A percentile compares a stretch with the other conserved stretches of the same genome.
Conservation (phyloP, 2,113 vertebrate species). For the Peucedramus taeniatus region DNA sequence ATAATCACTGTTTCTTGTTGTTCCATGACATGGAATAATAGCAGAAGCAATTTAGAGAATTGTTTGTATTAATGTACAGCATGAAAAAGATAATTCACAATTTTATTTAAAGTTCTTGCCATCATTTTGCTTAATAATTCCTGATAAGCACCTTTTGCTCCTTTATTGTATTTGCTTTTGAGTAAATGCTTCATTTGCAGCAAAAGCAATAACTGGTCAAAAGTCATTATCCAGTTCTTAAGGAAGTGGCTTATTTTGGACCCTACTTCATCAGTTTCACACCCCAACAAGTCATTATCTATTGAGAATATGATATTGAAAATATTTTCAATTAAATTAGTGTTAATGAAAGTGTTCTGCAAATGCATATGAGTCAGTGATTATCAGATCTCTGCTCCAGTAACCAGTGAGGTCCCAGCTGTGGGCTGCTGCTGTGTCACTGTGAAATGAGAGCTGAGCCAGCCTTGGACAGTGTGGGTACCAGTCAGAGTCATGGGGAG, state of each 20-base stretch:
- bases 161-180: neutral
- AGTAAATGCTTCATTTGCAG: neutral
- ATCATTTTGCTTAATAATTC: neutral
- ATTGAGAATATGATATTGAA: neutral
- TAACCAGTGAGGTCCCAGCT: neutral
- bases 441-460: neutral
- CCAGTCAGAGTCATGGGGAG: neutral
- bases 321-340: neutral
- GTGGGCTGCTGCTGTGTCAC: neutral
- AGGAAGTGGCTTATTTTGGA: neutral
- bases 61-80: neutral
- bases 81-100: neutral
- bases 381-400: neutral
- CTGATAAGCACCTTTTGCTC: neutral
- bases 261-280: neutral
- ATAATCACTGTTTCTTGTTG: neutral
- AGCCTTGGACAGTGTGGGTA: neutral
- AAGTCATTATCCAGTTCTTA: neutral
- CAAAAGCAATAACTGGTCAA: neutral
- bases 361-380: neutral
- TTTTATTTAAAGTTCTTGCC: neutral
- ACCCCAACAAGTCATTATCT: neutral
- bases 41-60: neutral
- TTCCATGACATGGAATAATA: neutral
- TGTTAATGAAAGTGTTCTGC: neutral